Base-by-base conservation (phyloP, 1,140 invertebrate species). In the Drosophila ohnishii region DNA sequence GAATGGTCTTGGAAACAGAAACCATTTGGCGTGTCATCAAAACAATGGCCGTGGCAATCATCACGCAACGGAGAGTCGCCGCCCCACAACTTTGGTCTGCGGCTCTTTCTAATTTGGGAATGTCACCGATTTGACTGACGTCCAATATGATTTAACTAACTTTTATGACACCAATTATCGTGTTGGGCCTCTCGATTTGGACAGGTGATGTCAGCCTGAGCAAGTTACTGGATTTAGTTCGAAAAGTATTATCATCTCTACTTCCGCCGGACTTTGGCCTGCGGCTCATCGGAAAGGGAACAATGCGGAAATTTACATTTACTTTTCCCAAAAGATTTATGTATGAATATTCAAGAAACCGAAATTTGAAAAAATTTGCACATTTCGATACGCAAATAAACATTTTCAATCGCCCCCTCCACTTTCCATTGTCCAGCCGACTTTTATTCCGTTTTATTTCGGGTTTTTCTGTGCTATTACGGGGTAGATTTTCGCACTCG, bases 371-470 rank as follows among this genome's bases (percentile, higher is more conserved):
- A 50, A 77, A 78, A 72, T 78, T 59, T 78, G 75, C 62, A 81
- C 57, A 85, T 85, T 85, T 88, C 84, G 84, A 84, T 87, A 87
- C 80, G 83, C 83, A 87, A 87, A 87, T 87, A 87, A 83, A 83
- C 60, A 82, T 86, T 79, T 79, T 73, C 32, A 64, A 79, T 82
- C 73, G 58, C 28, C 51, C 45, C 30, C 40, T 48, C 40, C 16
- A 30, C 14, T 67, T 51, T 37, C 66, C 50, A 64, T 80, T 80
- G 73, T 84, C 57, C 45, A 28, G 13, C 34, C 22, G 50, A 73
- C 53, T 55, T 79, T 70, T 60, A 67, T 78, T 85, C 71, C 30
- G 57, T 40, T 79, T 66, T 56, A 67, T 81, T 85, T 77, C 30
- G 39, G 61, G 48, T 59, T 63, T 87, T 81, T 62, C 67, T 55